Base-by-base conservation (phyloP, 2,888 invertebrate genomes). In the Drosophila anomelani region DNA sequence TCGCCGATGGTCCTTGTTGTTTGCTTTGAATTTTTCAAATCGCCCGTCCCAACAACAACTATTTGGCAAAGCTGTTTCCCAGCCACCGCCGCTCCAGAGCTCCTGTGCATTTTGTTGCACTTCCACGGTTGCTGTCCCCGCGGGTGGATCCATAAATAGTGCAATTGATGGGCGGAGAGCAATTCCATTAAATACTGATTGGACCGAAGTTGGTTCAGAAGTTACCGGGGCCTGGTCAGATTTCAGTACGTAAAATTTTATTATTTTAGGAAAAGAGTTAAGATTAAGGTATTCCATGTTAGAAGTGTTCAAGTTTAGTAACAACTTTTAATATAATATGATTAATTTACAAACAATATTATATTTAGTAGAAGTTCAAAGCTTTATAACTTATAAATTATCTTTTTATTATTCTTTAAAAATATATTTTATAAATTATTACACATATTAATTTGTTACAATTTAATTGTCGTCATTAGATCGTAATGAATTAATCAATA, bases 21-120 rank as follows among this genome's bases (percentile, higher is more conserved):
- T 85, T 81, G 78, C 72, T 76, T 87, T 81, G 82, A 69, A 81
- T 87, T 83, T 83, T 83, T 76, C 74, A 83, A 87, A 83, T 76
- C 80, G 82, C 72, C 67, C 74, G 64, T 47, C 64, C 67, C 68
- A 80, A 26, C 68, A 80, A 26, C 81, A 74, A 71, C 71, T 79
- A 84, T 86, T 87, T 87, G 77, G 58, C 66, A 84, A 87, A 86
- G 82, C 87, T 86, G 77, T 55, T 66, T 56, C 68, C 47, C 66
- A 60, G 59, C 71, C 59, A 32, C 46, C 75, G 17, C 63, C 66
- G 67, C 67, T 58, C 60, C 73, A 51, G 66, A 68, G 66, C 85
- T 77, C 81, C 78, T 72, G 76, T 79, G 85, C 80, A 81, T 81
- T 85, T 85, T 77, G 85, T 81, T 83, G 82, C 85, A 79, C 77